These are phyloP conservation scores for Tetragonula carbonaria DNA, from an alignment of 2,888 invertebrate species.

Conservation along the genomic window DNA sequence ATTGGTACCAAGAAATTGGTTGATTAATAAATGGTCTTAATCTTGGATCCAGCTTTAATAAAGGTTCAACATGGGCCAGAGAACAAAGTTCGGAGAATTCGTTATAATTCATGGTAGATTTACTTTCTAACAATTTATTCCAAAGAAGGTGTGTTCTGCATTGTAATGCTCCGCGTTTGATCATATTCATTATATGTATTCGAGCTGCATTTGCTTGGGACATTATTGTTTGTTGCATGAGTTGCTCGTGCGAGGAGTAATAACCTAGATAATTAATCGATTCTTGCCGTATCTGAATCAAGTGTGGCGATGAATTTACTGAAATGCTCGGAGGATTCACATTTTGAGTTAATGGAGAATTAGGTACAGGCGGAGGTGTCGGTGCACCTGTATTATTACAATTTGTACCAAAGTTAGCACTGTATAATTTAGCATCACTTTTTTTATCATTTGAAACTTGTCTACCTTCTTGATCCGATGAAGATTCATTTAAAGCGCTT, in stretches of 20 bases:
- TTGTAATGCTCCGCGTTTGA: constrained; percentile 88
- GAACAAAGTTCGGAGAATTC: constrained; percentile 88
- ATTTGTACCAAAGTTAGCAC: constrained; percentile 52
- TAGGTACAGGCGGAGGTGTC: constrained; percentile 82
- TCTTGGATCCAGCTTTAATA: constrained; percentile 86
- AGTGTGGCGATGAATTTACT: constrained; percentile 70
- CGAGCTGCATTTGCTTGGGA: constrained; percentile 86
- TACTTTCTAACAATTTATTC: constrained; percentile 87
- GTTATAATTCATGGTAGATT: constrained; percentile 85
- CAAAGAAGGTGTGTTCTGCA: constrained; percentile 90
- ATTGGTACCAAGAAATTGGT: constrained; percentile 88
- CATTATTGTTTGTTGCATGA: constrained; percentile 87
- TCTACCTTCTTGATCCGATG: constrained; percentile 37
- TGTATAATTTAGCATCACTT: constrained; percentile 41
- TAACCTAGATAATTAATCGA: constrained; percentile 89
- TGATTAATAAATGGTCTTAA: constrained; percentile 87
- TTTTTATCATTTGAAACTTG: constrained; percentile 54
- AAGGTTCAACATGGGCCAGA: constrained; percentile 86
- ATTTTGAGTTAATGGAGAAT: constrained; percentile 76
- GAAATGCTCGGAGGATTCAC: constrained; percentile 61
- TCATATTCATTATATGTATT: constrained; percentile 86
- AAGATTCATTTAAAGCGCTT: constrained; percentile 39
- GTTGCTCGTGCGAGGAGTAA: constrained; percentile 88
- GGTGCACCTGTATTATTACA: constrained; percentile 73
- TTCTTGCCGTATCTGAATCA: constrained; percentile 85